A percentile compares a stretch with the other conserved stretches of the same genome.
These are phyloP conservation scores for Clavelina lepadiformis DNA, from an alignment of 23 tunicate species.

Conservation along the genomic window DNA sequence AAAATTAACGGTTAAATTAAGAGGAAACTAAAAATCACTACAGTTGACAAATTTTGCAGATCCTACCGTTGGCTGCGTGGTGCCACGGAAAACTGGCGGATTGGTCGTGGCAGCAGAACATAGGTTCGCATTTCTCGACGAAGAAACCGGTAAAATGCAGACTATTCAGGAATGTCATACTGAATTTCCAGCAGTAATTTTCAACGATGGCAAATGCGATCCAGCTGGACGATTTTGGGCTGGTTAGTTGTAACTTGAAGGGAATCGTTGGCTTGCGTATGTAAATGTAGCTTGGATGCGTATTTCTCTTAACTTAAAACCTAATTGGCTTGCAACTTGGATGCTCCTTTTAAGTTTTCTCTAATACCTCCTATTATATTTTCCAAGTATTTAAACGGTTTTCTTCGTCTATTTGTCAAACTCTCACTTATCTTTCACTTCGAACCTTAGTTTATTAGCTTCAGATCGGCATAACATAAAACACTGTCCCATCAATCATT, in stretches of 20 bases:
- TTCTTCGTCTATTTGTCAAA: too few species aligned
- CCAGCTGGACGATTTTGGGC: slow-evolving; percentile 93
- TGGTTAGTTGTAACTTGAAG: slow-evolving; percentile 30
- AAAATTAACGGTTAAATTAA: too few species aligned
- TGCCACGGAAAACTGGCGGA: slow-evolving; percentile 85
- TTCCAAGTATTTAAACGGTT: too few species aligned
- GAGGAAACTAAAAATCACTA: too few species aligned
- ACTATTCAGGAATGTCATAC: slow-evolving; percentile 35
- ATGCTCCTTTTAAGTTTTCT: too few species aligned
- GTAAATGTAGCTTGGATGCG: not conserved
- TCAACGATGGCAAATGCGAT: slow-evolving; percentile 94
- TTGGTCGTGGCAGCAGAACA: slow-evolving; percentile 75
- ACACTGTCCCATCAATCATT: too few species aligned
- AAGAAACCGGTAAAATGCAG: slow-evolving; percentile 38
- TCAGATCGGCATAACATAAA: too few species aligned
- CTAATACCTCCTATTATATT: too few species aligned
- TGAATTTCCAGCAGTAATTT: slow-evolving; percentile 34
- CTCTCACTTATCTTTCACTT: too few species aligned
- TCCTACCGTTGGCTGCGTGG: slow-evolving; percentile 63
- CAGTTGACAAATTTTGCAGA: too few species aligned
- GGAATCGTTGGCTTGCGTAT: not conserved
- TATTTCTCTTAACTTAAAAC: not conserved
- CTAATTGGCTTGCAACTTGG: too few species aligned
- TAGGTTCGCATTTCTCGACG: slow-evolving; percentile 57
- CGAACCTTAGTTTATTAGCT: too few species aligned